Evolutionary conservation across 2,888 invertebrate species (phyloP), one percentile per base, ranked within the genome.

Genomic region (Steromphala cineraria): DNA sequence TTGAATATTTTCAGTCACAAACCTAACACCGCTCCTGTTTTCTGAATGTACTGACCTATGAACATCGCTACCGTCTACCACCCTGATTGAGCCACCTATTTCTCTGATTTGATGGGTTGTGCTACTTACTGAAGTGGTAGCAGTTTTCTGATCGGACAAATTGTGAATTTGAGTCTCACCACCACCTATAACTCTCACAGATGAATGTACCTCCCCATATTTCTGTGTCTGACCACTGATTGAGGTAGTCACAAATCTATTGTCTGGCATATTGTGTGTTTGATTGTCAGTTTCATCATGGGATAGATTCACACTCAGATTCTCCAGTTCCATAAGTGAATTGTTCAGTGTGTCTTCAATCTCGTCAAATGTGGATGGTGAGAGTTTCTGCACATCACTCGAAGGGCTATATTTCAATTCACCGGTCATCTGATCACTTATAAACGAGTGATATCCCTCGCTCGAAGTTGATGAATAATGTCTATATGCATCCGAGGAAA

Each of bases 341-440:
- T 31, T 36, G 4, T 71, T 71, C 31, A 71, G 40, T 17, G 28
- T 36, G 15, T 71, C 71, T 10, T 71, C 71, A 19, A 71, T 71
- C 31, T 31, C 36, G 28, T 71, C 71, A 17, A 71, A n/a, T 40
- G 71, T 31, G 15, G 71, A 71, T 17, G 36, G 3, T 36, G 71
- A 40, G n/a, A n/a, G 36, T 31, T 67, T 31, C 17, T 28, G 31
- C 13, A 15, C 24, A 67, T 67, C 67, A 67, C 36, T 19, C 13
- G 71, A 31, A 19, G 71, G 71, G 19, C 36, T 31, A 13, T 28
- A 40, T 40, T 40, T 31, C 2, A 71, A 36, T n/a, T 71, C 71
- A 31, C 71, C 71, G 3, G 71, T 71, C 71, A 71, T 71, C 19
- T 71, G 71, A 71, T 71, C 71, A 40, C 71, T 71, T 8, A 40